Conservation (phyloP, 2,797 vertebrate species). For the Myotis findleyi region DNA sequence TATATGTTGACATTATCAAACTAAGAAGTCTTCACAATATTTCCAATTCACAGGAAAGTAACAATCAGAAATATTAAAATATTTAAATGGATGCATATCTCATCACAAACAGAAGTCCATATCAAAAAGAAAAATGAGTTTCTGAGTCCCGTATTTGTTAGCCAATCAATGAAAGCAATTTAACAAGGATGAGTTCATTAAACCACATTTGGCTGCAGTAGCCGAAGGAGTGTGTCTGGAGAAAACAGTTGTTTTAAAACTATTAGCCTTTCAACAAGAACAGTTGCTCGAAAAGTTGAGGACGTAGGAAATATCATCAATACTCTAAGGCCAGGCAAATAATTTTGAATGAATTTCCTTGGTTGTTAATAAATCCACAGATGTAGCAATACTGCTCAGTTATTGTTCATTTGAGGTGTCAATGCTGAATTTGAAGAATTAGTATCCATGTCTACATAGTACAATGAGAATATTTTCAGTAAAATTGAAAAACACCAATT, state of each 20-base stretch:
- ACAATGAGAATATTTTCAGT: slow-evolving; percentile 38
- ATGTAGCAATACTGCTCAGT: background rate
- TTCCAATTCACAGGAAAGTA: background rate
- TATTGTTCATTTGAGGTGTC: background rate
- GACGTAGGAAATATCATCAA: background rate
- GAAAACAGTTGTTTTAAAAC: slow-evolving; percentile 55
- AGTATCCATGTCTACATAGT: background rate
- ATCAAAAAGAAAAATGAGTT: slow-evolving; percentile 33
- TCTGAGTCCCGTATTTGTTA: background rate
- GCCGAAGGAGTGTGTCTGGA: background rate
- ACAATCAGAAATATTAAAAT: slow-evolving; percentile 27
- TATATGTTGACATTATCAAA: background rate
- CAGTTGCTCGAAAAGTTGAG: background rate
- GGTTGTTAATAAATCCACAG: background rate
- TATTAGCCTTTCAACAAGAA: slow-evolving; percentile 13
- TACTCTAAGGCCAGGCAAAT: background rate
- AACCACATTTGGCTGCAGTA: background rate
- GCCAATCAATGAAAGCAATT: background rate
- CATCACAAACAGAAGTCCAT: slow-evolving; percentile 15
- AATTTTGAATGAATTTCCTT: background rate
- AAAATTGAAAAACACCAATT: slow-evolving; percentile 12
- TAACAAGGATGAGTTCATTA: background rate
- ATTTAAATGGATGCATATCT: background rate
- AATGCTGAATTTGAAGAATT: background rate
- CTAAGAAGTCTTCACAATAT: background rate